Conservation (phyloP, 2,888 invertebrate genomes). For the Petrolisthes manimaculis region DNA sequence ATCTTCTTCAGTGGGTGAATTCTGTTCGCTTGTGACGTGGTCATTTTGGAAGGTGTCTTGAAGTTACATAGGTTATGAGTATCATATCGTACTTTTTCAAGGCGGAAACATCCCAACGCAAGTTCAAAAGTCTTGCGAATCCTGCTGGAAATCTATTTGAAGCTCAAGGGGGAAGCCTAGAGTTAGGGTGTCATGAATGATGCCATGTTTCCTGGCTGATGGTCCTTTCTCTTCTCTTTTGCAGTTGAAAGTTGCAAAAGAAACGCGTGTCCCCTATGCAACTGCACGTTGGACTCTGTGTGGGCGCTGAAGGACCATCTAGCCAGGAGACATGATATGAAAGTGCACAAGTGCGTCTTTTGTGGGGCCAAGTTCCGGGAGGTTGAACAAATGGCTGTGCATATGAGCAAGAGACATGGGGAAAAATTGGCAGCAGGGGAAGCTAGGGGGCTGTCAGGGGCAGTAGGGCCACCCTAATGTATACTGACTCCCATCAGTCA, state of each 20-base stretch:
- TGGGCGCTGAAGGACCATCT: slow-evolving; percentile 66
- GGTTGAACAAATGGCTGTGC: slow-evolving; percentile 65
- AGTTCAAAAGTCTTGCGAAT: slow-evolving; percentile 42
- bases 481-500: slow-evolving; percentile 14
- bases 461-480: slow-evolving; percentile 55
- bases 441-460: slow-evolving; percentile 55
- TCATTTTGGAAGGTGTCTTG: slow-evolving; percentile 31
- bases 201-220: slow-evolving; percentile 62
- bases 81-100: slow-evolving; percentile 33
- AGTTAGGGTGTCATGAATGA: slow-evolving; percentile 60
- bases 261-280: slow-evolving; percentile 65
- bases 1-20: slow-evolving; percentile 9
- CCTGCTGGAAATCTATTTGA: slow-evolving; percentile 46
- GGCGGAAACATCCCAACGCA: slow-evolving; percentile 21
- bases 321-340: slow-evolving; percentile 66
- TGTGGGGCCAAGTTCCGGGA: slow-evolving; percentile 66
- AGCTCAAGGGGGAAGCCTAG: slow-evolving; percentile 49
- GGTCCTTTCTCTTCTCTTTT: slow-evolving; percentile 65
- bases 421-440: slow-evolving; percentile 63
- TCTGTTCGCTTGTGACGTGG: slow-evolving; percentile 19
- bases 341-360: slow-evolving; percentile 66
- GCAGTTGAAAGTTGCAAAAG: slow-evolving; percentile 66
- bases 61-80: slow-evolving; percentile 20
- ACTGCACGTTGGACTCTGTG: slow-evolving; percentile 65
- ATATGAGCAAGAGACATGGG: slow-evolving; percentile 65